Conservation (phyloP, 2,113 vertebrate genomes). For the Cryptotis parvus region DNA sequence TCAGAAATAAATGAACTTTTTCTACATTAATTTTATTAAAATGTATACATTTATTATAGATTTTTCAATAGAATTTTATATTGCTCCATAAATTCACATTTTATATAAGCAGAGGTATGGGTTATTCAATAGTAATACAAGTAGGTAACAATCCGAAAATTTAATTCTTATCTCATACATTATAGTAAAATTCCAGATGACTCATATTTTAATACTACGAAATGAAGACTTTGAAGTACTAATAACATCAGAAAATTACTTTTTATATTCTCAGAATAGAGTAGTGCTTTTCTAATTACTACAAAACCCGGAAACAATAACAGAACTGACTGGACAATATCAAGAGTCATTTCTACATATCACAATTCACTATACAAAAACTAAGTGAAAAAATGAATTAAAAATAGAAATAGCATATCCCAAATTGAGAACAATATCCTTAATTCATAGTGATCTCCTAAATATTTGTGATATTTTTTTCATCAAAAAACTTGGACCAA, state of each 20-base stretch:
- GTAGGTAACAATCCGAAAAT: background rate
- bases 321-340: background rate
- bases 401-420: background rate
- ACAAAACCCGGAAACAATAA: slow-evolving; percentile 30
- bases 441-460: background rate
- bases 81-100: slow-evolving; percentile 22
- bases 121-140: background rate
- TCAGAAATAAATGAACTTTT: slow-evolving; percentile 7
- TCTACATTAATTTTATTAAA: no score
- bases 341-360: background rate
- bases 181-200: background rate
- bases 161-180: background rate
- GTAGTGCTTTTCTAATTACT: background rate
- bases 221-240: background rate
- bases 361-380: background rate
- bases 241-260: background rate
- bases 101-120: background rate
- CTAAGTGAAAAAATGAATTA: background rate
- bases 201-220: background rate
- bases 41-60: no score
- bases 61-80: background rate
- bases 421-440: background rate
- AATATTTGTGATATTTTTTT: no score
- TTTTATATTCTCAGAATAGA: background rate
- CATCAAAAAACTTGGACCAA: background rate